phyloP scores from a whole-genome alignment of 2,113 vertebrate species.

The Psephotus haematonotus region DNA sequence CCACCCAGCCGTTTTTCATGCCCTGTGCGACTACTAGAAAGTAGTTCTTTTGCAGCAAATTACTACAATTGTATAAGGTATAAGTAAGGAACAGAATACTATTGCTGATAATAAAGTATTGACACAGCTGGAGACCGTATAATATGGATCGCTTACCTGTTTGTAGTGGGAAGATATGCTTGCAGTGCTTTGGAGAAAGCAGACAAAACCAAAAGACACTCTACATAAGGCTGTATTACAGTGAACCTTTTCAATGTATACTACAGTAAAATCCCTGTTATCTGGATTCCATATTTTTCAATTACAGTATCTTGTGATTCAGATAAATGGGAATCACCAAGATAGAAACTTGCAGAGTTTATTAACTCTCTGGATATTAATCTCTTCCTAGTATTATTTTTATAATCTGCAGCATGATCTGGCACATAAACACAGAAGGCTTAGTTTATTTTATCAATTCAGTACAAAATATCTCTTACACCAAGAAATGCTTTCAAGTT shows the following conservation, averaged over 20 bases:
- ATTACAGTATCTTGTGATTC: not conserved
- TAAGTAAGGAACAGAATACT: not conserved
- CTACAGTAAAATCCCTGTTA: not conserved
- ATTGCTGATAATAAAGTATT: not conserved
- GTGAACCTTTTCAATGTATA: not conserved
- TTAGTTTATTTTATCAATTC: conserved; percentile 3
- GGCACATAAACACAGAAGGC: not conserved
- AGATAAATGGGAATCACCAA: not conserved
- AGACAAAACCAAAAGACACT: not conserved
- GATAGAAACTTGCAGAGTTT: not conserved
- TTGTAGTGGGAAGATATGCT: not conserved
- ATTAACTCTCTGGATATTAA: conserved; percentile 2
- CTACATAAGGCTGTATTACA: not conserved
- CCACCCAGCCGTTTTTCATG: rapidly evolving
- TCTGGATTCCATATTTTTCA: conserved; percentile 13
- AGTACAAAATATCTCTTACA: not conserved
- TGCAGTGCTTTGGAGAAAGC: not conserved
- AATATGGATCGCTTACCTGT: not conserved
- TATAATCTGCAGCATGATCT: not conserved
- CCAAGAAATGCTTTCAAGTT: not conserved
- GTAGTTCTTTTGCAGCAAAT: not conserved
- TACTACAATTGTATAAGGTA: not conserved
- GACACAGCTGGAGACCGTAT: not conserved
- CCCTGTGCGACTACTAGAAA: not conserved
- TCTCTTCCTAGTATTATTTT: not conserved